These are phyloP conservation scores for Falco punctatus DNA, from an alignment of 2,113 vertebrate genomes.

Conservation along the genomic window DNA sequence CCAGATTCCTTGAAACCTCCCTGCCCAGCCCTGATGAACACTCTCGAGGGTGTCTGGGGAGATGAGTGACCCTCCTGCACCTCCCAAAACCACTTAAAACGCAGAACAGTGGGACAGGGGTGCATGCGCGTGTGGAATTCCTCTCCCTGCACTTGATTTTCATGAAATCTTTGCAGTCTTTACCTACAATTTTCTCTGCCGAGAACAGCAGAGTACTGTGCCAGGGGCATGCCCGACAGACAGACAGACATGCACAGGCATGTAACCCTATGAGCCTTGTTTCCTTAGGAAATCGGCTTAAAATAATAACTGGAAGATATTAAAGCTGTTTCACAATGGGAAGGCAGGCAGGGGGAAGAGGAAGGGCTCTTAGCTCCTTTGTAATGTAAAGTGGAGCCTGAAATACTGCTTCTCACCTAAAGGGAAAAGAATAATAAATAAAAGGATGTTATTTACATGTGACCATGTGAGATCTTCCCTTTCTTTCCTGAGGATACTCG, in stretches of 20 bases:
- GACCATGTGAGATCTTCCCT: not conserved
- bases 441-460: not conserved
- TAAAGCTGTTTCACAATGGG: not conserved
- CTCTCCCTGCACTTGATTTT: not conserved
- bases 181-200: not conserved
- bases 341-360: not conserved
- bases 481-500: not conserved
- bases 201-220: not conserved
- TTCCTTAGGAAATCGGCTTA: not conserved
- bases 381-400: not conserved
- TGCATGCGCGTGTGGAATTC: fast-evolving
- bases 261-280: not conserved
- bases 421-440: not conserved
- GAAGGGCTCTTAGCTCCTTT: not conserved
- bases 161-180: not conserved
- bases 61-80: not conserved
- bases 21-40: fast-evolving
- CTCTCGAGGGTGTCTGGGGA: not conserved
- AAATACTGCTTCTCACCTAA: not conserved
- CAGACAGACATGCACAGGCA: not conserved
- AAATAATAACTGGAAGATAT: not conserved
- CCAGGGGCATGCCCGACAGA: not conserved
- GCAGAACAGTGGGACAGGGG: fast-evolving
- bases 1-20: not conserved
- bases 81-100: not conserved